Evolutionary conservation across 2,113 vertebrate genomes (phyloP), one percentile per base, ranked within the genome.

Genomic region (Oriolus oriolus): DNA sequence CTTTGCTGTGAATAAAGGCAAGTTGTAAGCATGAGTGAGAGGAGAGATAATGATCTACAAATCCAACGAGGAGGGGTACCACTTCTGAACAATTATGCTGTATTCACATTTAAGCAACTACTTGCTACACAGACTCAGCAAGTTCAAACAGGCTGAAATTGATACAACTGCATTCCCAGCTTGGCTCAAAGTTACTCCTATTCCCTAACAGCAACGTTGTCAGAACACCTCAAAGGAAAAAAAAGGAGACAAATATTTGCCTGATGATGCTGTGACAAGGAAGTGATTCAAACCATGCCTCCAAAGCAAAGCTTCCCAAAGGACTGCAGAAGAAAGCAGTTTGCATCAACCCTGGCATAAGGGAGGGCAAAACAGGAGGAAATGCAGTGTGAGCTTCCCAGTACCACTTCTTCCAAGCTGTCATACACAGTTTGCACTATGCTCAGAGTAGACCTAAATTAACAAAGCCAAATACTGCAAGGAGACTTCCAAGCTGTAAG

Each of bases 141-240:
- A 95, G 96, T 94, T 92, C 79, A 28, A 93, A 96, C 96, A 97
- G 89, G 96, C 83, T 71, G 74, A 60, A 77, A 95, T 87, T 86
- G 87, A 89, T 88, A 90, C 17, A 95, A 94, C 90, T 50, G 50
- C 53, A 87, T 87, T 93, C 75, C 71, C 89, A 85, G 80, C 78
- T 54, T 39, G 63, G 83, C 73, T 87, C 16, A 9, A 39, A 70
- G 75, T 50, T 87, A 53, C 44, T 88, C 82, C 73, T 91, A 59
- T 70, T 95, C 86, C 76, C 30, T 63, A 90, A 87, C 33, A 90
- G 84, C 47, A 83, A 70, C 2, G 10, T 21, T 85, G 57, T 93
- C 89, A 97, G 41, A 94, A 96, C 86, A 95, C 86, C 96, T 95
- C 86, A 66, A 94, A 90, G 73, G 60, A 30, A 77, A 74, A 68